Percentiles rank a stretch among this genome's conserved stretches.
phyloP scores from a whole-genome alignment of 2,113 vertebrate species.

The Spermophilus dauricus region DNA sequence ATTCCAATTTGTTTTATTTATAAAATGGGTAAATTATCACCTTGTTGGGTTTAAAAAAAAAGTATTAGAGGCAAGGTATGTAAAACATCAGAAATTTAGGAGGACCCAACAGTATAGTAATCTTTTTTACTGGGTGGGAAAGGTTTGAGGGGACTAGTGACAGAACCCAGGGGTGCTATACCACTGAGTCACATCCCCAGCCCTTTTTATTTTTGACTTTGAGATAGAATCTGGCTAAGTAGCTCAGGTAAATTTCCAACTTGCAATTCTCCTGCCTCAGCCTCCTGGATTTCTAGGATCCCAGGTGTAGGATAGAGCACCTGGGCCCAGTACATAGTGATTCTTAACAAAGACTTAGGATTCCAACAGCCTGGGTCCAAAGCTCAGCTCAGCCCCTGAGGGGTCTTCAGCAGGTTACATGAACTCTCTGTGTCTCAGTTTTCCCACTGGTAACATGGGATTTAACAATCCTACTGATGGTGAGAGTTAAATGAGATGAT shows the following conservation, averaged over 20 bases:
- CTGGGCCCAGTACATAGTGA: too few species aligned
- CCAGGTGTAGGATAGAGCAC: too few species aligned
- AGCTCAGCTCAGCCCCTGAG: not conserved
- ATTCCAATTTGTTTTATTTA: slow-evolving; percentile 17
- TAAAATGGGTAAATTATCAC: not conserved
- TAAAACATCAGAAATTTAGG: not conserved
- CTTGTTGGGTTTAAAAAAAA: not conserved
- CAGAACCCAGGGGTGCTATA: too few species aligned
- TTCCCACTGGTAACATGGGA: not conserved
- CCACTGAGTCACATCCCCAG: too few species aligned
- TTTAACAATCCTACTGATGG: not conserved
- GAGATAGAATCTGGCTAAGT: too few species aligned
- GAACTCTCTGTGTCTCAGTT: not conserved
- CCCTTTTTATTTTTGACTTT: too few species aligned
- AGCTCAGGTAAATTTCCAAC: too few species aligned
- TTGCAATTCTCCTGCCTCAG: too few species aligned
- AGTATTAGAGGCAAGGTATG: not conserved
- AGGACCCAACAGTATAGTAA: not conserved
- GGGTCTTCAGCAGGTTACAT: not conserved
- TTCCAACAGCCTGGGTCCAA: not conserved
- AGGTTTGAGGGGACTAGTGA: too few species aligned
- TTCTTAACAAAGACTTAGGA: not conserved
- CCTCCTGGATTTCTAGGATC: too few species aligned
- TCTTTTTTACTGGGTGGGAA: too few species aligned
- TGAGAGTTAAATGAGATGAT: slow-evolving; percentile 11